Evolutionary conservation across 92 coral and sea anemone species (phyloP), one percentile per base, ranked within the genome.

Genomic region (Pocillopora grandis): DNA sequence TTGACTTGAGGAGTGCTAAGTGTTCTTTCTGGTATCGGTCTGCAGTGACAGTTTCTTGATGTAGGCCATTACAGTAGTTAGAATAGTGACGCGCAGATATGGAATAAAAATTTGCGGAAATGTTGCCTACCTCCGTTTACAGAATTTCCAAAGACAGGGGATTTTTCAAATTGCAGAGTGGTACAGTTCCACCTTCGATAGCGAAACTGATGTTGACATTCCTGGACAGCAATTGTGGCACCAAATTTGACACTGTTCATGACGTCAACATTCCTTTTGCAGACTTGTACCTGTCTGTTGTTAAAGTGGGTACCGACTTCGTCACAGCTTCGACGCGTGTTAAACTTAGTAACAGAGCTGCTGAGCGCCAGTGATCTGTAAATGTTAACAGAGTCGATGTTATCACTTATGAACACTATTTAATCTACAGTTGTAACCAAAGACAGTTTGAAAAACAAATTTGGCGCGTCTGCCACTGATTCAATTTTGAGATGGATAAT

Each of bases 71-170:
- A 66, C 52, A 42, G 52, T 3, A 42, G 52, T 42, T 42, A 3
- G 52, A 42, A 3, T 3, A 42, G 52, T 42, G 52, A 42, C 52
- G 52, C 52, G 4, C 8, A 7, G 52, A 19, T 35, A 15, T 35
- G 57, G 11, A n/a, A 70, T 3, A 2, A 37, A 70, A 66, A 20
- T 7, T 1, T 17, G 52, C 12, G 16, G 10, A 37, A 70, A 36
- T 49, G 13, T 72, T 60, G 37, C 85, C 76, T 75, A 96, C 98
- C 98, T 89, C 98, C 98, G 87, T 96, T 96, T 1, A 85, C 92
- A 48, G 98, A 94, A 78, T 96, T 96, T 65, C 98, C 98, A 81
- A 96, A 96, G 23, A 96, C 98, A 21, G 98, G 98, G n/a, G 98
- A 94, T 84, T 73, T 94, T 56, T 89, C 84, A 86, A 94, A 94